Conservation (phyloP, 2,797 vertebrate genomes). For the Hybognathus amarus region DNA sequence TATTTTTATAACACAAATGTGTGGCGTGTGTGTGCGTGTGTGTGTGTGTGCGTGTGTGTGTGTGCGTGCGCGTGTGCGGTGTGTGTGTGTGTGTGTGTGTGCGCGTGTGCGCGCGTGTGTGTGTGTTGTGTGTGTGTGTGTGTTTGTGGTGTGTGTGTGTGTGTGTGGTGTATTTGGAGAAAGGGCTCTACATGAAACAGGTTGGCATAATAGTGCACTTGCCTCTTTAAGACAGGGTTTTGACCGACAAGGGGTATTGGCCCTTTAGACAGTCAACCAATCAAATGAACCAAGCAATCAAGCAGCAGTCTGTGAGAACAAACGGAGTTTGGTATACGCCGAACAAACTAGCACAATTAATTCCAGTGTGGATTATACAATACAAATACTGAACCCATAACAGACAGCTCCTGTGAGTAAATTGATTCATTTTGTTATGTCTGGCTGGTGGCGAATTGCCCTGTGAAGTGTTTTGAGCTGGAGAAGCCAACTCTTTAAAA, state of each 20-base stretch:
- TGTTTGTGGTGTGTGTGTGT: no score
- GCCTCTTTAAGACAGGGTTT: neutral
- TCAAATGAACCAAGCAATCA: slow-evolving; percentile 3
- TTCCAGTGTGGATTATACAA: neutral
- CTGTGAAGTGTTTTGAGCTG: neutral
- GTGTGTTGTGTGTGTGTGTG: no score
- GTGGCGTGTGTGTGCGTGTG: no score
- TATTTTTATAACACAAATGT: neutral
- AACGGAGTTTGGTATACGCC: neutral
- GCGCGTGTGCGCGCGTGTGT: no score
- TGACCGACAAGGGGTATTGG: no score
- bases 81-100: no score
- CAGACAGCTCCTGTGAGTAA: neutral
- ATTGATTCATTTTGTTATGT: neutral
- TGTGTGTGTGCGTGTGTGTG: no score
- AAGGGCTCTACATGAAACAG: no score
- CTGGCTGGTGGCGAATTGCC: neutral
- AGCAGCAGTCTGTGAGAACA: neutral
- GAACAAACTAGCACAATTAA: neutral
- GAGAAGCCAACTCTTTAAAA: neutral
- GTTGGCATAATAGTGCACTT: neutral
- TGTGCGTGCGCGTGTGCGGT: no score
- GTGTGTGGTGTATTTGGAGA: no score
- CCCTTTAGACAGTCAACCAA: neutral
- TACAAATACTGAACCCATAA: neutral